Conservation (phyloP, 2,888 invertebrate species). For the Podabrus alpinus region DNA sequence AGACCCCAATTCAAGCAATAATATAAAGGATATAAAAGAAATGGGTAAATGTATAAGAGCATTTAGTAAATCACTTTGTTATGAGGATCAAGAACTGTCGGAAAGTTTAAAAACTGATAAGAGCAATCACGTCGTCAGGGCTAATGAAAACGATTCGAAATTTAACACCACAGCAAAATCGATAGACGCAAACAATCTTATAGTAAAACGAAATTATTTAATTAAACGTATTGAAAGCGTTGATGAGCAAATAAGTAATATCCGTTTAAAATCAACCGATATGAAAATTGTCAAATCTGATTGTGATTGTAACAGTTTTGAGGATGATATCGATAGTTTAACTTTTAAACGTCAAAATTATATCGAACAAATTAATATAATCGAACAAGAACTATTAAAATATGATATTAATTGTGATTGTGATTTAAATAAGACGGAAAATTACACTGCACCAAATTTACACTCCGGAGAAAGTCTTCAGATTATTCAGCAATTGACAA, state of each 20-base stretch:
- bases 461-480: not conserved
- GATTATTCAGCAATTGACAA: not conserved
- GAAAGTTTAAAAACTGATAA: not conserved
- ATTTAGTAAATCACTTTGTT: not conserved
- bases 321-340: not conserved
- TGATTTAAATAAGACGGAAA: not conserved
- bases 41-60: not conserved
- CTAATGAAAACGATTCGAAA: not conserved
- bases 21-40: not conserved
- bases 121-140: not conserved
- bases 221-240: not conserved
- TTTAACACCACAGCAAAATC: not conserved
- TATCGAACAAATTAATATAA: not conserved
- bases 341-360: not conserved
- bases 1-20: not conserved
- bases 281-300: not conserved
- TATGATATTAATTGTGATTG: not conserved
- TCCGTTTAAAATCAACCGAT: not conserved
- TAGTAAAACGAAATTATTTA: not conserved
- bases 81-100: no score
- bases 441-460: not conserved
- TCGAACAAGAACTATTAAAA: not conserved
- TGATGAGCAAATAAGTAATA: not conserved
- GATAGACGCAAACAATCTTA: not conserved
- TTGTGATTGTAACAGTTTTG: not conserved